A percentile compares a stretch with the other conserved stretches of the same genome.
Conservation (phyloP, 2,888 invertebrate species). For the Eumerus sabulonum region DNA sequence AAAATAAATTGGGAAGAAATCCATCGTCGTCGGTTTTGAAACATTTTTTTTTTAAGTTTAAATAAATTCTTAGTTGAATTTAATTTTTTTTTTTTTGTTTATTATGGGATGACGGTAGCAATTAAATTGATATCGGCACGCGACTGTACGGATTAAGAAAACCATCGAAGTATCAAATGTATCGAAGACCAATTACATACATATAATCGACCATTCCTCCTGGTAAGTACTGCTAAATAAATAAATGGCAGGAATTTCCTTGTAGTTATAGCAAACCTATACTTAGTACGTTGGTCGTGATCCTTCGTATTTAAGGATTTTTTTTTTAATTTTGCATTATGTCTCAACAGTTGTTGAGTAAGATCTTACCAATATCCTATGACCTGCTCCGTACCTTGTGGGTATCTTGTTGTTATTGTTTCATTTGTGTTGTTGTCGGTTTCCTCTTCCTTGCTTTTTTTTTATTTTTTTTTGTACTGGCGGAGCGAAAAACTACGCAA, state of each 20-base stretch:
- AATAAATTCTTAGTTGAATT: neutral
- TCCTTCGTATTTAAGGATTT: neutral
- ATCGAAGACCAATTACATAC: neutral
- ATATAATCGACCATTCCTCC: neutral
- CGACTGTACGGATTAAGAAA: neutral
- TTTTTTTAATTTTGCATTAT: too few relatives aligned
- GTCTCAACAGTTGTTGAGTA: too few relatives aligned
- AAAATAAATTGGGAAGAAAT: neutral
- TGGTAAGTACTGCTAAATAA: constrained; percentile 26
- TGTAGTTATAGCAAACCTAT: too few relatives aligned
- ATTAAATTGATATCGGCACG: too few relatives aligned
- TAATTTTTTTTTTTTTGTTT: neutral
- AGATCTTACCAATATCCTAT: too few relatives aligned
- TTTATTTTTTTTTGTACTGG: constrained; percentile 19
- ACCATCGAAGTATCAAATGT: neutral
- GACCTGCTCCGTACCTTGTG: neutral
- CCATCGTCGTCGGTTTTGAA: neutral
- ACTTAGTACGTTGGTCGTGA: too few relatives aligned
- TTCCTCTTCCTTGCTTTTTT: neutral
- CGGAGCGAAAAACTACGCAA: constrained; percentile 40
- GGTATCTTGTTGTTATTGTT: constrained; percentile 35
- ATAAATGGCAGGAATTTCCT: too few relatives aligned
- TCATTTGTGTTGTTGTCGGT: too few relatives aligned
- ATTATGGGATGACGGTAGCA: too few relatives aligned
- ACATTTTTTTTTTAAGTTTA: neutral